Conservation (phyloP, 2,797 vertebrate genomes). For the Triplophysa bombifrons region DNA sequence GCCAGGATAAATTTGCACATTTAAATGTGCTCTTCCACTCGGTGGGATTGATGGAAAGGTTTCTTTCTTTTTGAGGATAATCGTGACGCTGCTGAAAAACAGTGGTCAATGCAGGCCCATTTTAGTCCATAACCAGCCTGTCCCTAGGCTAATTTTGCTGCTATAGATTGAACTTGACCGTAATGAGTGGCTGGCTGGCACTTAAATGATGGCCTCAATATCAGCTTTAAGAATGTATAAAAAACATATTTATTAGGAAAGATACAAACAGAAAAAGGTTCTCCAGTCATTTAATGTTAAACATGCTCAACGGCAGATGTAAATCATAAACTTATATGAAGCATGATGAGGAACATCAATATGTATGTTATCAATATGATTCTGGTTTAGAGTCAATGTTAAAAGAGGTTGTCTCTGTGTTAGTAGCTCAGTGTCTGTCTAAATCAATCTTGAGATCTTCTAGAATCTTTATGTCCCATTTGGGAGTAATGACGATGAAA, state of each 20-base stretch:
- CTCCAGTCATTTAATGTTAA: neutral
- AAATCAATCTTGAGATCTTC: conserved; percentile 20
- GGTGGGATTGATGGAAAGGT: neutral
- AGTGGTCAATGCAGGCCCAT: conserved; percentile 59
- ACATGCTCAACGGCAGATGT: neutral
- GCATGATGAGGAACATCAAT: neutral
- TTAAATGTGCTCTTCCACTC: neutral
- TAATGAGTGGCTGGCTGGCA: neutral
- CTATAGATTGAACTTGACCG: conserved; percentile 4
- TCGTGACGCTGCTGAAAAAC: neutral
- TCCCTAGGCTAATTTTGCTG: conserved; percentile 49
- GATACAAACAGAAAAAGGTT: neutral
- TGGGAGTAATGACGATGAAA: conserved; percentile 61
- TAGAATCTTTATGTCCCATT: conserved; percentile 16
- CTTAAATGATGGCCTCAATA: neutral
- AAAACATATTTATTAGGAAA: neutral
- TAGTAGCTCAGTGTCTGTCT: neutral
- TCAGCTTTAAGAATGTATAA: neutral
- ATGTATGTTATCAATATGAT: neutral
- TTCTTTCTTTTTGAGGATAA: conserved; percentile 4
- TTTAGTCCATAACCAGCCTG: conserved; percentile 62
- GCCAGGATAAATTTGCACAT: neutral
- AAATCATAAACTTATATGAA: neutral
- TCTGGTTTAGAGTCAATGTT: neutral
- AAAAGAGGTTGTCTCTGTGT: neutral